Percentiles rank a stretch among this genome's conserved stretches.
These are phyloP conservation scores for Chrysochloris asiatica DNA, from an alignment of 2,113 vertebrate species.

Conservation along the genomic window DNA sequence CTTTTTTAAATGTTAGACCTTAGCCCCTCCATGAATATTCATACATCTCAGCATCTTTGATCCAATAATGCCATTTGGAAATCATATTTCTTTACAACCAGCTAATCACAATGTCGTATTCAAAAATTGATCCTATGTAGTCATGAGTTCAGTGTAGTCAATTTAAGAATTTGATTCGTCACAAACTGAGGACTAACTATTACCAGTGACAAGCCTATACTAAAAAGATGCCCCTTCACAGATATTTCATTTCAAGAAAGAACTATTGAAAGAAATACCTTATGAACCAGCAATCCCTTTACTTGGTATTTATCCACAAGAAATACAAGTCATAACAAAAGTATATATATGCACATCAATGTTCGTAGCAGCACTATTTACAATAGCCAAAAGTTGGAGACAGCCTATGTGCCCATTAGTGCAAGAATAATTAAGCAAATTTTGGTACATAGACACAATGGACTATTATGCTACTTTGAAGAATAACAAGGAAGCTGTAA, in stretches of 20 bases:
- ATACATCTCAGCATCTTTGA: background rate
- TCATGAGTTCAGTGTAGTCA: background rate
- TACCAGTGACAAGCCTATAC: background rate
- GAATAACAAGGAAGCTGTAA: no score
- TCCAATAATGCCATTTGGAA: background rate
- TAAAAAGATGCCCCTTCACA: constrained; percentile 1
- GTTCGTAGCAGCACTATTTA: no score
- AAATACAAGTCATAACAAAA: no score
- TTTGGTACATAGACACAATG: no score
- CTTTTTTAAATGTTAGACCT: constrained; percentile 17
- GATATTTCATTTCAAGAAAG: background rate
- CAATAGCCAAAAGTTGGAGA: no score
- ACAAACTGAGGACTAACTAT: background rate
- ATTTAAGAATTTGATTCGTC: background rate
- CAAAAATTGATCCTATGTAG: background rate
- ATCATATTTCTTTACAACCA: background rate
- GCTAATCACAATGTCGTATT: background rate
- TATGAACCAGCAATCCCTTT: no score
- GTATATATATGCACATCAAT: no score
- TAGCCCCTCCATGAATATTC: background rate
- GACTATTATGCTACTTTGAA: no score
- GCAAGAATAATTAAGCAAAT: no score
- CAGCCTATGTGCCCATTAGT: no score
- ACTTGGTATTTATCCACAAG: no score
- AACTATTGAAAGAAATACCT: background rate